These are phyloP conservation scores for Dichetophora obliterata DNA, from an alignment of 2,888 invertebrate genomes.

Conservation along the genomic window DNA sequence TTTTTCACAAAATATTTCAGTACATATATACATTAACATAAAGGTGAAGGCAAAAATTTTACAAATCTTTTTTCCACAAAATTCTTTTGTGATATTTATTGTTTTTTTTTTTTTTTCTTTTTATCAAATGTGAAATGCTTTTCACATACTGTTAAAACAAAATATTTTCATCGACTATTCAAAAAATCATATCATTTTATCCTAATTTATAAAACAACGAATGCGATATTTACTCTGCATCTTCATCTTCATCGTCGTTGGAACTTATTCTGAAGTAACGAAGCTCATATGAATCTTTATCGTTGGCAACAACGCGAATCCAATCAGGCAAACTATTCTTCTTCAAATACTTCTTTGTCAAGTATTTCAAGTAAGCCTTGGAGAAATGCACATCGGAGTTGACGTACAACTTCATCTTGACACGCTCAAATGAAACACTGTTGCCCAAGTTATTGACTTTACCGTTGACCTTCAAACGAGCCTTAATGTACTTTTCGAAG, in stretches of 20 bases:
- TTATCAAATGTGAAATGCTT: too few species aligned
- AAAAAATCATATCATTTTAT: neutral
- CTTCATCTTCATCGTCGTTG: constrained; percentile 90
- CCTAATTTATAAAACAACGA: constrained; percentile 7
- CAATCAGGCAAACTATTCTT: constrained; percentile 99
- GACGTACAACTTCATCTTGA: constrained; percentile 93
- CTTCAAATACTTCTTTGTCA: constrained; percentile 99
- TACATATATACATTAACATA: too few species aligned
- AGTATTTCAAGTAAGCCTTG: constrained; percentile 95
- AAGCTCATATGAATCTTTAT: constrained; percentile 96
- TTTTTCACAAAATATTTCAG: too few species aligned
- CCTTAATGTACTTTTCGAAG: constrained; percentile 92
- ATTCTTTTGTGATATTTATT: neutral
- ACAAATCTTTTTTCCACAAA: constrained; percentile 7
- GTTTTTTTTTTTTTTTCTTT: too few species aligned
- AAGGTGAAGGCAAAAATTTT: too few species aligned
- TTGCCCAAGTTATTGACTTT: constrained; percentile 97
- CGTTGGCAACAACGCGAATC: constrained; percentile 97
- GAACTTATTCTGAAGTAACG: constrained; percentile 98
- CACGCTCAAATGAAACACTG: constrained; percentile 87
- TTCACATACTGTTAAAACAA: constrained; percentile 2
- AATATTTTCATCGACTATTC: neutral
- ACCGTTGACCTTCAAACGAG: constrained; percentile 93
- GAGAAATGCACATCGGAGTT: constrained; percentile 88
- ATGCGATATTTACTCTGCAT: constrained; percentile 65